phyloP scores from a whole-genome alignment of 2,113 vertebrate species.

The Misgurnus mizolepis region DNA sequence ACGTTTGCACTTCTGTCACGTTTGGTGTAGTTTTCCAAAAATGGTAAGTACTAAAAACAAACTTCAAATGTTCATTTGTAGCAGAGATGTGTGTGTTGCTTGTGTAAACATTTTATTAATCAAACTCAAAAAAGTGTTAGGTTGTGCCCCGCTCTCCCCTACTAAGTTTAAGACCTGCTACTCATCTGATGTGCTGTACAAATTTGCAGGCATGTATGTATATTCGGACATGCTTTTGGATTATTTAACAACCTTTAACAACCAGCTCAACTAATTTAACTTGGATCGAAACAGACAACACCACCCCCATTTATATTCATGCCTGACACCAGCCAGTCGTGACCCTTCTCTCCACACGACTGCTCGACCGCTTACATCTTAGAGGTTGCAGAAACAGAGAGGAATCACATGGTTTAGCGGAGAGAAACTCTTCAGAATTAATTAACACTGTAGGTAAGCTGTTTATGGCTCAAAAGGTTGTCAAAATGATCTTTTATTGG shows the following conservation, averaged over 20 bases:
- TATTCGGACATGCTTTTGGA: too few species aligned
- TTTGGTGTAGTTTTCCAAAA: too few species aligned
- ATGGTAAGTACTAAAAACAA: too few species aligned
- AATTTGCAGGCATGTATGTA: background rate
- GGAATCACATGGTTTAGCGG: background rate
- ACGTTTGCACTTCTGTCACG: too few species aligned
- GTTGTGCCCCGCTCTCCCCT: too few species aligned
- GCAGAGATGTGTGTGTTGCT: too few species aligned
- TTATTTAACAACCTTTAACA: background rate
- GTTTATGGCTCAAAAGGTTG: constrained; percentile 15
- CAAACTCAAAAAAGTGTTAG: too few species aligned
- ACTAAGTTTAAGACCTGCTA: too few species aligned
- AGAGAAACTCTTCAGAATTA: constrained; percentile 28
- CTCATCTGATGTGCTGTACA: too few species aligned
- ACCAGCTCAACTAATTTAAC: background rate
- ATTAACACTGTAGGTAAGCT: constrained; percentile 14
- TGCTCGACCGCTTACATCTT: background rate
- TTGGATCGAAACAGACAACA: background rate
- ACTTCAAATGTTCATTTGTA: too few species aligned
- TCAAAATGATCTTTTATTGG: constrained; percentile 9
- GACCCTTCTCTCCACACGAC: background rate
- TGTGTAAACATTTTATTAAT: too few species aligned
- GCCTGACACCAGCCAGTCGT: background rate
- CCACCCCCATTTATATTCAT: background rate
- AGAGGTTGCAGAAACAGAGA: constrained; percentile 4